Evolutionary conservation across 35 echinoderm and acorn worm genomes (phyloP).

Genomic region (Anneissia japonica): DNA sequence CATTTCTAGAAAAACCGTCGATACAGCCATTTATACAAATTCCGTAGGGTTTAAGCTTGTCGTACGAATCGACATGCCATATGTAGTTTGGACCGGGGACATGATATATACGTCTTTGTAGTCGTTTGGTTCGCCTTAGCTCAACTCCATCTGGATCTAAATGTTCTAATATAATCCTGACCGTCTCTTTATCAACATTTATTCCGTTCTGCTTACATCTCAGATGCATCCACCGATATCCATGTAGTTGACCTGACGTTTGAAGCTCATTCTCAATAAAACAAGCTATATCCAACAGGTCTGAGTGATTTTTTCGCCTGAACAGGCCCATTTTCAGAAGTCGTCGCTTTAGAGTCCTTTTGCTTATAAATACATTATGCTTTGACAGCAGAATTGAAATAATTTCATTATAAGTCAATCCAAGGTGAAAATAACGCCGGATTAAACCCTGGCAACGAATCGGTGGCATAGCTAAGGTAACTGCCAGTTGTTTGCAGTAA

Average conservation of each 20-base stretch:
- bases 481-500: too few species aligned
- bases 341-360: too few species aligned
- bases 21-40: slow-evolving; percentile 27
- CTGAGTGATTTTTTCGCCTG: background rate
- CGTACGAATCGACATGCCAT: slow-evolving; percentile 35
- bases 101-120: background rate
- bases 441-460: too few species aligned
- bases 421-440: too few species aligned
- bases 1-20: slow-evolving; percentile 17
- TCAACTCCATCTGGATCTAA: slow-evolving; percentile 29
- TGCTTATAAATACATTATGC: too few species aligned
- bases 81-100: slow-evolving; percentile 12
- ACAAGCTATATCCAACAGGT: background rate
- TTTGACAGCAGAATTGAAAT: too few species aligned
- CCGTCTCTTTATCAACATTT: background rate
- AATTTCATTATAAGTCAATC: too few species aligned
- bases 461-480: too few species aligned
- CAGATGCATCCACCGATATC: slow-evolving; percentile 23
- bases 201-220: slow-evolving; percentile 8
- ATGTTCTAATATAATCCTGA: background rate
- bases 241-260: slow-evolving; percentile 1
- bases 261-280: slow-evolving; percentile 14
- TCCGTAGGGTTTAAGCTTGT: slow-evolving; percentile 25
- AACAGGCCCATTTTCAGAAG: too few species aligned
- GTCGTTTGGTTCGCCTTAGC: background rate